Percentiles rank a stretch among this genome's conserved stretches.
Conservation (phyloP, 1,140 invertebrate genomes). For the Eulimnadia texana region DNA sequence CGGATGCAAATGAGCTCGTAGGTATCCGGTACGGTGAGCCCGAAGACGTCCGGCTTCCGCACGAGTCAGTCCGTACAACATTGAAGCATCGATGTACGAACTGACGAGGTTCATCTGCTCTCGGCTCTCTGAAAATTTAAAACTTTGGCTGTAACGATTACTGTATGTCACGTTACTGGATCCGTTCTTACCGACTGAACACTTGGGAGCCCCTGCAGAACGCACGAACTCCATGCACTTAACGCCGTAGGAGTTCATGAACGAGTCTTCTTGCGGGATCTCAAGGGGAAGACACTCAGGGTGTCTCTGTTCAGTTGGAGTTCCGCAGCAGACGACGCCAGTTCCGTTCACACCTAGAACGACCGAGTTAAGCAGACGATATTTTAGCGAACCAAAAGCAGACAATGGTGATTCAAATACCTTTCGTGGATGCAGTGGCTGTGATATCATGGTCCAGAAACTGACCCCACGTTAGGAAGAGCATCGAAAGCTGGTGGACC, state of each 20-base stretch:
- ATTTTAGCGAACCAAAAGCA: background rate
- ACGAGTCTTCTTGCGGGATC: constrained; percentile 48
- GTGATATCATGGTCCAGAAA: constrained; percentile 92
- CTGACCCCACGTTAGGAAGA: constrained; percentile 71
- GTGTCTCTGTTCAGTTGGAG: constrained; percentile 33
- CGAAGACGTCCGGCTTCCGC: constrained; percentile 31
- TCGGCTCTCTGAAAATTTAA: constrained; percentile 23
- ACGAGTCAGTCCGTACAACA: constrained; percentile 49
- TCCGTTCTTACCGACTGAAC: constrained; percentile 44
- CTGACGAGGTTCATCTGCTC: constrained; percentile 53
- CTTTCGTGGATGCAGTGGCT: constrained; percentile 57
- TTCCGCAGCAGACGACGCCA: constrained; percentile 17
- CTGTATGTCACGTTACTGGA: constrained; percentile 22
- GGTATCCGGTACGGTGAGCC: constrained; percentile 8
- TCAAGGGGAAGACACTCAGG: constrained; percentile 68
- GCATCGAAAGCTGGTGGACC: constrained; percentile 23
- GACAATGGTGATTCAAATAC: constrained; percentile 22
- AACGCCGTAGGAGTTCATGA: constrained; percentile 43
- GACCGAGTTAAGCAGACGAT: background rate
- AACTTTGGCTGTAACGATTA: background rate
- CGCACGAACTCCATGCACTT: constrained; percentile 71
- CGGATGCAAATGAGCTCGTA: constrained; percentile 18
- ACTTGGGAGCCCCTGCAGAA: constrained; percentile 71
- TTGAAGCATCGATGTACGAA: constrained; percentile 51
- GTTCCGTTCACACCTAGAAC: constrained; percentile 15